A percentile compares a stretch with the other conserved stretches of the same genome.
phyloP scores from a whole-genome alignment of 2,113 vertebrate species.

The Oophaga pumilio region DNA sequence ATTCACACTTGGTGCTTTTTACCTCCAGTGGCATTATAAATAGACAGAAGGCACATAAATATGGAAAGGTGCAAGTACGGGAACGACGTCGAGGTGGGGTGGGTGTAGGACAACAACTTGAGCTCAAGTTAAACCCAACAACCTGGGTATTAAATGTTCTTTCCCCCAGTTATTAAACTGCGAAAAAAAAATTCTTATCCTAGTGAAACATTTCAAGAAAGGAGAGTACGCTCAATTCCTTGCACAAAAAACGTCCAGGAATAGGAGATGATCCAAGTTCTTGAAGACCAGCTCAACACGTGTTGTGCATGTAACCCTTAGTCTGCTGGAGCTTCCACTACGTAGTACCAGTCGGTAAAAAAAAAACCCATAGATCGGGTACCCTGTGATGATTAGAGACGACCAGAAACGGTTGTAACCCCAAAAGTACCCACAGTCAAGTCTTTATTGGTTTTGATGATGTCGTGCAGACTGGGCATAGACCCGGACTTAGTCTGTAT shows the following conservation, averaged over 20 bases:
- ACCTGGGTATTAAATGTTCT: conserved; percentile 72
- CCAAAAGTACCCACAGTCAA: conserved; percentile 86
- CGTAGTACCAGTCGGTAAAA: conserved; percentile 72
- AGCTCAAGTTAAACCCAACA: conserved; percentile 75
- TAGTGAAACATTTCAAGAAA: conserved; percentile 60
- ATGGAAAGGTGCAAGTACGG: conserved; percentile 86
- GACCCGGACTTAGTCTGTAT: conserved; percentile 81
- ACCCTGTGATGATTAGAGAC: conserved; percentile 73
- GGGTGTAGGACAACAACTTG: conserved; percentile 75
- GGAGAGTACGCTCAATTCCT: not conserved
- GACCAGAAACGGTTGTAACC: conserved; percentile 87
- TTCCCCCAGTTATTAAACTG: conserved; percentile 69
- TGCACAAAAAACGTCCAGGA: not conserved
- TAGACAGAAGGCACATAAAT: conserved; percentile 98
- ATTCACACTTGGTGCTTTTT: conserved; percentile 67
- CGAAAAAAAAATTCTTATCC: conserved; percentile 76
- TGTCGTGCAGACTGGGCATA: conserved; percentile 88
- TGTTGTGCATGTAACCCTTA: conserved; percentile 65
- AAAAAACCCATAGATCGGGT: conserved; percentile 59
- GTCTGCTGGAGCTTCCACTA: conserved; percentile 41
- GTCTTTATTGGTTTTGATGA: conserved; percentile 93
- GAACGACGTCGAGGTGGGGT: conserved; percentile 78
- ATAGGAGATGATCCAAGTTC: conserved; percentile 69
- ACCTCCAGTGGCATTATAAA: conserved; percentile 82
- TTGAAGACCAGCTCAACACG: conserved; percentile 69